phyloP scores from a whole-genome alignment of 1,140 invertebrate species.

The Drosophila ambigua region DNA sequence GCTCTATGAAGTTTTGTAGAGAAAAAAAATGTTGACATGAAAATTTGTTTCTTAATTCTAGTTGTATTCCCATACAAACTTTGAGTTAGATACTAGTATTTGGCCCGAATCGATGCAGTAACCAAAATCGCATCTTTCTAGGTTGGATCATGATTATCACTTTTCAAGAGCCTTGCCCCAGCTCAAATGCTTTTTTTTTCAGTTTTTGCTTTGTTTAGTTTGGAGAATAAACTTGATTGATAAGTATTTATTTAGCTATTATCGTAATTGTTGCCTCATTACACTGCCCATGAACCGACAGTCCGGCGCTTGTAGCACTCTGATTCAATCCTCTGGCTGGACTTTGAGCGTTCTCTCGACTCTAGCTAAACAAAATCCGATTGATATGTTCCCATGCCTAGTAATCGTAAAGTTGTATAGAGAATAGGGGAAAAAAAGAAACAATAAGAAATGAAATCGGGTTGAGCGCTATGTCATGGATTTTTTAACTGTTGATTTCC shows the following conservation, averaged over 20 bases:
- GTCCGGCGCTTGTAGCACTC: slow-evolving; percentile 17
- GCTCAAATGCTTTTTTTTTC: no score
- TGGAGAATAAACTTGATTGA: slow-evolving; percentile 18
- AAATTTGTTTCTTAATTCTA: no score
- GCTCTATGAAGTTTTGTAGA: no score
- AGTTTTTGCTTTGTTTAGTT: neutral
- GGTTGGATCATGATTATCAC: no score
- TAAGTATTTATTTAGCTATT: slow-evolving; percentile 59
- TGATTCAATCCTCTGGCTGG: slow-evolving; percentile 45
- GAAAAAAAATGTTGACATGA: no score
- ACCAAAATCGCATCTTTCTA: no score
- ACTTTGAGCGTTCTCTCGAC: slow-evolving; percentile 56
- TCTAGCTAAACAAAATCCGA: slow-evolving; percentile 53
- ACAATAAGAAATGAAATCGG: slow-evolving; percentile 27
- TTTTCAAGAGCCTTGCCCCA: no score
- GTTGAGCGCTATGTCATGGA: slow-evolving; percentile 30
- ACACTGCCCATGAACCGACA: slow-evolving; percentile 22
- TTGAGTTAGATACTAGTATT: no score
- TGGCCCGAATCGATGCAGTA: no score
- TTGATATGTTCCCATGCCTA: slow-evolving; percentile 29
- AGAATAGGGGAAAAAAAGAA: slow-evolving; percentile 40
- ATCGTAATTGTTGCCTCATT: slow-evolving; percentile 58
- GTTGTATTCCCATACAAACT: no score
- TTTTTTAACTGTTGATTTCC: slow-evolving; percentile 34
- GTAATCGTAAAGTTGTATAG: slow-evolving; percentile 8